Evolutionary conservation across 2,113 vertebrate species (phyloP).

Genomic region (Heterotis niloticus): DNA sequence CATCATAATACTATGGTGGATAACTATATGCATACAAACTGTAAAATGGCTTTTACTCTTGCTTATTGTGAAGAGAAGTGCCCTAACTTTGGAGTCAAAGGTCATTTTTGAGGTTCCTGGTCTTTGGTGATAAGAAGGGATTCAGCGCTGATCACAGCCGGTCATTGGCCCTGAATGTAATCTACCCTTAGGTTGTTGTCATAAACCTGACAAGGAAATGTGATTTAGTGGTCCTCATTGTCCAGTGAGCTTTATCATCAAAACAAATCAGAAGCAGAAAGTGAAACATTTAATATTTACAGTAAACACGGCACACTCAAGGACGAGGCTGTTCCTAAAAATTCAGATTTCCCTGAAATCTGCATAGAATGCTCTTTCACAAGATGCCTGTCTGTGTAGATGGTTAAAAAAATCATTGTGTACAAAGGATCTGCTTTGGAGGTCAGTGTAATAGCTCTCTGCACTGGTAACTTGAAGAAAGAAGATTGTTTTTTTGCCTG

Average conservation of each 20-base stretch:
- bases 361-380: neutral
- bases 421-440: too few species aligned
- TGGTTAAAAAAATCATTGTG: too few species aligned
- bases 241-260: neutral
- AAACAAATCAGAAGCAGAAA: neutral
- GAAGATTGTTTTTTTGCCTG: too few species aligned
- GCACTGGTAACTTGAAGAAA: too few species aligned
- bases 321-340: neutral
- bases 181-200: neutral
- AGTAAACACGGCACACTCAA: neutral
- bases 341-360: neutral
- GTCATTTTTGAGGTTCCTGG: neutral
- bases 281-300: neutral
- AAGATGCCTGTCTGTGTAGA: too few species aligned
- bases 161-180: neutral
- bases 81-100: neutral
- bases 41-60: neutral
- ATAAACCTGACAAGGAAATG: neutral
- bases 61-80: constrained; percentile 3
- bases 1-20: too few species aligned
- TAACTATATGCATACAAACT: too few species aligned
- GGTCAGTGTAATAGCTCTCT: too few species aligned
- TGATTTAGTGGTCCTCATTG: neutral
- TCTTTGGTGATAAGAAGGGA: neutral
- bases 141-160: neutral